phyloP scores from a whole-genome alignment of 2,888 invertebrate species.

The Scelioninae gen. 1 region DNA sequence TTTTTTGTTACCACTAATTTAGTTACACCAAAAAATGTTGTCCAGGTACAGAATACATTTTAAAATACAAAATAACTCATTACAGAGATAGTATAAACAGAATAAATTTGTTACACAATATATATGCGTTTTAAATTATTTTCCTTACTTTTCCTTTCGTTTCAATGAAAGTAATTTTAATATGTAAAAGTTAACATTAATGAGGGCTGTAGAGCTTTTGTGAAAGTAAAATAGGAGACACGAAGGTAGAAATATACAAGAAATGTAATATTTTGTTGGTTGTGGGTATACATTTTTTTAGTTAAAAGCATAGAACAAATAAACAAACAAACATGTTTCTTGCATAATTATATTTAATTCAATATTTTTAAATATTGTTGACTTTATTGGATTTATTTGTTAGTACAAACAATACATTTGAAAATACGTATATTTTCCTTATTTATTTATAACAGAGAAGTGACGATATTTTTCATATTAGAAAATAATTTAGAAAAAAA shows the following conservation, averaged over 20 bases:
- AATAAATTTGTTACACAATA: conserved; percentile 26
- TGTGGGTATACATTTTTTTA: not conserved
- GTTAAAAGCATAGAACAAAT: not conserved
- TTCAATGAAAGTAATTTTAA: conserved; percentile 41
- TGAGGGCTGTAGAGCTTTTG: conserved; percentile 15
- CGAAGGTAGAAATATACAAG: not conserved
- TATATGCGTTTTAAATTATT: conserved; percentile 5
- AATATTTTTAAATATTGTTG: no score
- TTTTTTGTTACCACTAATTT: not conserved
- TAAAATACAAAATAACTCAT: not conserved
- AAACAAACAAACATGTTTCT: not conserved
- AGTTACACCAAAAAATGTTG: no score
- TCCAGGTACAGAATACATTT: not conserved
- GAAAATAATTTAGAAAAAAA: no score
- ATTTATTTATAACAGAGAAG: no score
- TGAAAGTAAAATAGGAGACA: conserved; percentile 41
- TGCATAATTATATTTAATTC: no score
- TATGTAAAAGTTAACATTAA: conserved; percentile 35
- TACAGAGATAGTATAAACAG: conserved; percentile 7
- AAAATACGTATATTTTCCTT: no score
- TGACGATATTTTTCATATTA: no score
- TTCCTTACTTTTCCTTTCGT: conserved; percentile 50
- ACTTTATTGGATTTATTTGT: no score
- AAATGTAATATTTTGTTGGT: conserved; percentile 3
- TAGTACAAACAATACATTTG: no score